A percentile compares a stretch with the other conserved stretches of the same genome.
phyloP scores from a whole-genome alignment of 2,888 invertebrate genomes.

The Hyppa rectilinea region DNA sequence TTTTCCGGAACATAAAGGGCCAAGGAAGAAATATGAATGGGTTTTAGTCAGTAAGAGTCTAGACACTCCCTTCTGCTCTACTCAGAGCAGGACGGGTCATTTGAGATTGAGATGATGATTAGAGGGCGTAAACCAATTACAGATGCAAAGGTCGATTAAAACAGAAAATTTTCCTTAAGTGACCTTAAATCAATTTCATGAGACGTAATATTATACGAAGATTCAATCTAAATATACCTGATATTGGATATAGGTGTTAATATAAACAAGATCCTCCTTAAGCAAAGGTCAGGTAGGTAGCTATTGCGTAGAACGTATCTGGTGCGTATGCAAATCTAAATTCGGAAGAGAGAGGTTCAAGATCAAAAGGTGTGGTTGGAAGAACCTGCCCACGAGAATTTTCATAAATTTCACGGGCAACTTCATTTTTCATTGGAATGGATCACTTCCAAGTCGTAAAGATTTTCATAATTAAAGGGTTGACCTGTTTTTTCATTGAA shows the following conservation, averaged over 20 bases:
- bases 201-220: background rate
- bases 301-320: background rate
- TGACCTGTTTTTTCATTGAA: conserved; percentile 15
- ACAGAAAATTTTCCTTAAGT: background rate
- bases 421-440: background rate
- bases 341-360: background rate
- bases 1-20: too few relatives aligned
- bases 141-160: background rate
- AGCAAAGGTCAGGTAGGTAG: conserved; percentile 45
- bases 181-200: background rate
- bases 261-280: conserved; percentile 12
- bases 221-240: conserved; percentile 5
- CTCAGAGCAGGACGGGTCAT: too few relatives aligned
- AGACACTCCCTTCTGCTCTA: too few relatives aligned
- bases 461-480: background rate
- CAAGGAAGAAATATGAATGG: too few relatives aligned
- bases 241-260: conserved; percentile 9
- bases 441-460: conserved; percentile 12
- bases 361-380: conserved; percentile 25
- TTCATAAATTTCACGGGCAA: conserved; percentile 7
- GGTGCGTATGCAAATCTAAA: conserved; percentile 14
- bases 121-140: background rate
- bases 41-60: too few relatives aligned
- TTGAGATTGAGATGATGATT: too few relatives aligned
- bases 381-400: background rate